phyloP scores from a whole-genome alignment of 2,113 vertebrate species.

The Edolisoma coerulescens region DNA sequence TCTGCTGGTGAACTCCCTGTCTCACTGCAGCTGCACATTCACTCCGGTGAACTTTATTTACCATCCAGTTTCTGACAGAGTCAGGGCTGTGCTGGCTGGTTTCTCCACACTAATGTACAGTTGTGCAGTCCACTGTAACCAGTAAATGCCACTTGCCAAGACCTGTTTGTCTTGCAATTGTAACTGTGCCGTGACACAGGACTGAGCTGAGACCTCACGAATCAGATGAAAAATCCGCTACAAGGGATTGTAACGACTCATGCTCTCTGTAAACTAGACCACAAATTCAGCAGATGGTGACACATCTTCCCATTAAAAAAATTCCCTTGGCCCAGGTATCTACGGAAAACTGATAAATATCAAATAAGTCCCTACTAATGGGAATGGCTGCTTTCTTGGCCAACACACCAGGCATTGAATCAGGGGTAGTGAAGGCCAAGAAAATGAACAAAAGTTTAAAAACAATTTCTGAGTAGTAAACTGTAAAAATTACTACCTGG shows the following conservation, averaged over 20 bases:
- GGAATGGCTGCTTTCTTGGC: background rate
- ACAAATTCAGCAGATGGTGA: background rate
- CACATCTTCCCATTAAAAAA: background rate
- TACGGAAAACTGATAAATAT: background rate
- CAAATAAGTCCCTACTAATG: background rate
- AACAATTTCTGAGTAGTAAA: background rate
- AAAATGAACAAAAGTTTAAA: background rate
- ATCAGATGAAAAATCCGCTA: background rate
- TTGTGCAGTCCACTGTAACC: background rate
- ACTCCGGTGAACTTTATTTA: background rate
- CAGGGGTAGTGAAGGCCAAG: background rate
- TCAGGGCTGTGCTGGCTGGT: background rate
- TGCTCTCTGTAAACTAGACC: background rate
- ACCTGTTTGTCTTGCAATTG: background rate
- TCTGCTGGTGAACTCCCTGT: background rate
- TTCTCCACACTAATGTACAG: background rate
- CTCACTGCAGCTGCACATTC: background rate
- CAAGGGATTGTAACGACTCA: background rate
- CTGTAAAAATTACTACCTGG: background rate
- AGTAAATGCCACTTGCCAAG: background rate
- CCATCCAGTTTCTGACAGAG: background rate
- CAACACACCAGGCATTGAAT: background rate
- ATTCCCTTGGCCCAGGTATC: background rate
- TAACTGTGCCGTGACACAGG: background rate
- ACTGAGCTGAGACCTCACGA: background rate